A percentile compares a stretch with the other conserved stretches of the same genome.
These are phyloP conservation scores for Camelus dromedarius DNA, from an alignment of 2,113 vertebrate genomes.

Conservation along the genomic window DNA sequence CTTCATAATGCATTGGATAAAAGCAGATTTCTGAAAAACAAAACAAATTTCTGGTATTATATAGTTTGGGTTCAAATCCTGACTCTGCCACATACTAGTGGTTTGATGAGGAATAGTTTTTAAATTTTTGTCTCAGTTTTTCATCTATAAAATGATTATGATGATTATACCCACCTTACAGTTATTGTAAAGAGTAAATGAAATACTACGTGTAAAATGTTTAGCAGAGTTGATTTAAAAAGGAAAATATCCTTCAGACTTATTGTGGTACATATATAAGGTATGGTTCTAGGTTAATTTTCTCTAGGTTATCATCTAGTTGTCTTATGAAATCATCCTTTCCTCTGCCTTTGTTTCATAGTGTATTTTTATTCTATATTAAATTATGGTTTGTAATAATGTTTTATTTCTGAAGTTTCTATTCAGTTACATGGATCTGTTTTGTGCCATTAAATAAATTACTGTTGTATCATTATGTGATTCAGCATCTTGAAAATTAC, in stretches of 20 bases:
- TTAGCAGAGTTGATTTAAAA: neutral
- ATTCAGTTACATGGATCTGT: neutral
- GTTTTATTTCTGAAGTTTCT: neutral
- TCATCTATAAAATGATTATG: neutral
- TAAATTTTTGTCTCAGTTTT: neutral
- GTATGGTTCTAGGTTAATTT: neutral
- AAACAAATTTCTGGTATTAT: neutral
- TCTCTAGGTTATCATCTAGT: neutral
- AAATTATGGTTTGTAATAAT: neutral
- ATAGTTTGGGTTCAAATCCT: neutral
- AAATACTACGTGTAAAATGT: neutral
- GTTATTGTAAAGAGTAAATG: neutral
- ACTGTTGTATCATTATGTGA: neutral
- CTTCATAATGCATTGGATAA: neutral
- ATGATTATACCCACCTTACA: neutral
- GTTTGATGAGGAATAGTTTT: neutral
- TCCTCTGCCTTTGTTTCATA: neutral
- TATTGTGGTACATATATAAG: neutral
- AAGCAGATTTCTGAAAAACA: neutral
- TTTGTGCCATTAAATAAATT: neutral
- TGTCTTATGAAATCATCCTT: neutral
- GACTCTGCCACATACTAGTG: neutral
- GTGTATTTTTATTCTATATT: neutral
- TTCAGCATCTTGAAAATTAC: neutral
- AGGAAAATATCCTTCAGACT: neutral